Evolutionary conservation across 2,113 vertebrate species (phyloP).

Genomic region (Channa maculata): DNA sequence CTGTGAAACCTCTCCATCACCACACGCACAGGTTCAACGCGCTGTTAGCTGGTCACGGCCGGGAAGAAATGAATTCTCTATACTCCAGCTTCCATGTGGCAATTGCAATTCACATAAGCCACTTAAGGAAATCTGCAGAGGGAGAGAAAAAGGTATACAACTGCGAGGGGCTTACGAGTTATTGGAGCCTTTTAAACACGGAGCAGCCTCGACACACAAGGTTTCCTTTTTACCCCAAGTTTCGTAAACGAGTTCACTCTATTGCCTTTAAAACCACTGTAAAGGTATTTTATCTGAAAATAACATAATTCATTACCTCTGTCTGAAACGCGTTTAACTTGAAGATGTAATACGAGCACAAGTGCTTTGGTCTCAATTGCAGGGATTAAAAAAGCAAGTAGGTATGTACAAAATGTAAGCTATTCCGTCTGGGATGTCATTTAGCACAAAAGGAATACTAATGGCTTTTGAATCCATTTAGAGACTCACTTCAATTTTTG

Average conservation of each 20-base stretch:
- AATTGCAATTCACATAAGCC: conserved; percentile 79
- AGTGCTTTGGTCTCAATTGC: conserved; percentile 54
- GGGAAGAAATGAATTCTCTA: conserved; percentile 58
- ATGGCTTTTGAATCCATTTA: conserved; percentile 70
- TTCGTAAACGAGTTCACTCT: conserved; percentile 71
- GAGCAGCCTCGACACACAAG: conserved; percentile 45
- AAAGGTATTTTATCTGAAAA: conserved; percentile 73
- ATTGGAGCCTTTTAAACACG: conserved; percentile 69
- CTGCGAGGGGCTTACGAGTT: conserved; percentile 71
- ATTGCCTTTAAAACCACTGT: conserved; percentile 68
- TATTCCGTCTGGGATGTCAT: conserved; percentile 57
- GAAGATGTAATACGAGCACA: conserved; percentile 56
- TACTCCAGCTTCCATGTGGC: conserved; percentile 58
- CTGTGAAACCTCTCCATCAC: conserved; percentile 70
- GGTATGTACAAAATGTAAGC: conserved; percentile 57
- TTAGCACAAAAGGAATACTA: conserved; percentile 65
- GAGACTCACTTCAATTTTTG: conserved; percentile 66
- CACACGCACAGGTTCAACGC: conserved; percentile 55
- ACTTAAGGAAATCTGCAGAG: conserved; percentile 76
- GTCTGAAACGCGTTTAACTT: conserved; percentile 62
- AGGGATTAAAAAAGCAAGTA: conserved; percentile 27
- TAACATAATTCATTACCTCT: conserved; percentile 74
- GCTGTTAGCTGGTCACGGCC: conserved; percentile 64
- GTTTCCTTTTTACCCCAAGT: conserved; percentile 37
- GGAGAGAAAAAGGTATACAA: conserved; percentile 60